phyloP scores from a whole-genome alignment of 2,113 vertebrate species.

The Cryptotis parvus region DNA sequence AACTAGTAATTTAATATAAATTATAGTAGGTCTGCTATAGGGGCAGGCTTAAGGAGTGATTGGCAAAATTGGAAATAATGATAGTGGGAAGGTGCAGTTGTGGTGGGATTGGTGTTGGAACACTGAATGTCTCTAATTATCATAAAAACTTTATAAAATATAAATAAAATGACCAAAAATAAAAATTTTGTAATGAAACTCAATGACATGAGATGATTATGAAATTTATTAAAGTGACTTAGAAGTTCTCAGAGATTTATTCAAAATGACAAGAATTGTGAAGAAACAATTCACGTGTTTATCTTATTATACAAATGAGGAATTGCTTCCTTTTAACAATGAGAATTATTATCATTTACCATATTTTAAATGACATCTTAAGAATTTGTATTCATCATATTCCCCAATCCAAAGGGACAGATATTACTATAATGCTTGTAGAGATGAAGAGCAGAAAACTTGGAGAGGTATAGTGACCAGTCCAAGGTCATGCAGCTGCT shows the following conservation, averaged over 20 bases:
- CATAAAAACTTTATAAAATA: too few species aligned
- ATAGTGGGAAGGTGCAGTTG: too few species aligned
- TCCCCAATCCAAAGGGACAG: background rate
- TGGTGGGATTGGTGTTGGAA: too few species aligned
- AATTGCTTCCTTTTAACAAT: conserved; percentile 42
- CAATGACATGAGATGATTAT: background rate
- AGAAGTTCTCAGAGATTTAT: background rate
- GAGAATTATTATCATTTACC: background rate
- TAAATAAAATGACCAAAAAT: too few species aligned
- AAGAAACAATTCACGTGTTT: conserved; percentile 23
- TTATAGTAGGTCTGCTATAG: too few species aligned
- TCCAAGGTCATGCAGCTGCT: background rate
- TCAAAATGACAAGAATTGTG: conserved; percentile 29
- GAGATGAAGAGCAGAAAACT: background rate
- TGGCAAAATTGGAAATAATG: too few species aligned
- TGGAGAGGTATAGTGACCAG: background rate
- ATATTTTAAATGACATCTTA: background rate
- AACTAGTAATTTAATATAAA: too few species aligned
- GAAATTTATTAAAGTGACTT: background rate
- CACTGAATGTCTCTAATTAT: too few species aligned
- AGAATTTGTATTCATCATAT: background rate
- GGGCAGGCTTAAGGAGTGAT: too few species aligned
- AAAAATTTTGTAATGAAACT: conserved; percentile 16
- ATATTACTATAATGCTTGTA: background rate
- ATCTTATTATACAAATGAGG: conserved; percentile 54